phyloP scores from a whole-genome alignment of 2,888 invertebrate genomes.

The Cremastobaeus sp. region DNA sequence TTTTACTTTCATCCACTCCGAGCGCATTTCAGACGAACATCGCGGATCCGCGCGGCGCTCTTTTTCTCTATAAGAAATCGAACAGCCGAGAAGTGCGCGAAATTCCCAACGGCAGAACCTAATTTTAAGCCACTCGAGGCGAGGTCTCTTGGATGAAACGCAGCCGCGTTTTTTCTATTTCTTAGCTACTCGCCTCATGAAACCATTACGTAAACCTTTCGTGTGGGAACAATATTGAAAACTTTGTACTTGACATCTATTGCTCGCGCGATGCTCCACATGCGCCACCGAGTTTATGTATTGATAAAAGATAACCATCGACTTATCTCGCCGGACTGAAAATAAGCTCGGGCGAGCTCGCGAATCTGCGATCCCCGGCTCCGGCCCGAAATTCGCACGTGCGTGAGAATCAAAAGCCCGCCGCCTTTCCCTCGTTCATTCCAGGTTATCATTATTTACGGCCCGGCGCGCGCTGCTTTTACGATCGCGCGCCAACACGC shows the following conservation, averaged over 20 bases:
- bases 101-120: no score
- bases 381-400: no score
- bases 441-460: constrained; percentile 30
- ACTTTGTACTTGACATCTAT: constrained; percentile 39
- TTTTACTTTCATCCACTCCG: constrained; percentile 37
- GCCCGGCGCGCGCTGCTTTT: constrained; percentile 34
- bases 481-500: constrained; percentile 29
- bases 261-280: constrained; percentile 16
- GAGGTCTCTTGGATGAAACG: background rate
- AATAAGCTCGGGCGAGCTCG: background rate
- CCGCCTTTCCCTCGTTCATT: constrained; percentile 34
- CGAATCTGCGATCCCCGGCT: no score
- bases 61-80: no score
- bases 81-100: no score
- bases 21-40: constrained; percentile 3
- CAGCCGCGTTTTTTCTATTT: background rate
- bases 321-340: background rate
- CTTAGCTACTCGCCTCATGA: background rate
- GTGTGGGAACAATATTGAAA: constrained; percentile 23
- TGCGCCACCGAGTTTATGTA: constrained; percentile 10
- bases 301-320: constrained; percentile 22
- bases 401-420: no score
- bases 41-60: background rate
- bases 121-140: no score
- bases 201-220: constrained; percentile 10